Evolutionary conservation across 2,113 vertebrate genomes (phyloP).

Genomic region (Micronycteris hirsuta): DNA sequence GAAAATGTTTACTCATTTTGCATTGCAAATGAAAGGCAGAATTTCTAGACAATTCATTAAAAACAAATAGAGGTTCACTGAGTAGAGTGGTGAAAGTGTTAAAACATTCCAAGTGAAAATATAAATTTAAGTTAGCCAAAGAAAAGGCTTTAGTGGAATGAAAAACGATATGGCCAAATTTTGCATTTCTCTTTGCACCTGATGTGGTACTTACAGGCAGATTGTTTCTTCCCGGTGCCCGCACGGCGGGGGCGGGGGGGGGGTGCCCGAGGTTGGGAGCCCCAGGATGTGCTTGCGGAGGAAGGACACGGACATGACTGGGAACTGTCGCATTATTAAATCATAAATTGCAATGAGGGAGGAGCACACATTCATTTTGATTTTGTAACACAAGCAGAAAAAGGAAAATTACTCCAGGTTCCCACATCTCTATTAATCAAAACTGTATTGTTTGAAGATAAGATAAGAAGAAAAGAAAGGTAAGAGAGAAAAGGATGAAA

Average conservation of each 20-base stretch:
- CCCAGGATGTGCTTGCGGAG: conserved; percentile 30
- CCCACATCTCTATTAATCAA: conserved; percentile 36
- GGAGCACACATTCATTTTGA: neutral
- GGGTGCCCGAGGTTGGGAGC: neutral
- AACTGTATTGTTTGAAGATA: neutral
- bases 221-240: neutral
- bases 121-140: neutral
- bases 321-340: conserved; percentile 43
- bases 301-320: neutral
- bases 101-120: neutral
- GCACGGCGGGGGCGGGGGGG: too few species aligned
- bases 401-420: conserved; percentile 15
- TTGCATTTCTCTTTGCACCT: neutral
- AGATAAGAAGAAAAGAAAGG: neutral
- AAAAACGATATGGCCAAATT: neutral
- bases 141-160: neutral
- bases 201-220: neutral
- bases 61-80: neutral
- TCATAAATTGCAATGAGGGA: conserved; percentile 46
- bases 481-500: neutral
- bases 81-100: neutral
- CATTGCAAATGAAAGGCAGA: neutral
- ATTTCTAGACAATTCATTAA: neutral
- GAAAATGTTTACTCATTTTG: neutral
- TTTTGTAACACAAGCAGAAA: conserved; percentile 23